Percentiles rank a stretch among this genome's conserved stretches.
Evolutionary conservation across 2,888 invertebrate genomes (phyloP).

Genomic region (Junonia oenone): DNA sequence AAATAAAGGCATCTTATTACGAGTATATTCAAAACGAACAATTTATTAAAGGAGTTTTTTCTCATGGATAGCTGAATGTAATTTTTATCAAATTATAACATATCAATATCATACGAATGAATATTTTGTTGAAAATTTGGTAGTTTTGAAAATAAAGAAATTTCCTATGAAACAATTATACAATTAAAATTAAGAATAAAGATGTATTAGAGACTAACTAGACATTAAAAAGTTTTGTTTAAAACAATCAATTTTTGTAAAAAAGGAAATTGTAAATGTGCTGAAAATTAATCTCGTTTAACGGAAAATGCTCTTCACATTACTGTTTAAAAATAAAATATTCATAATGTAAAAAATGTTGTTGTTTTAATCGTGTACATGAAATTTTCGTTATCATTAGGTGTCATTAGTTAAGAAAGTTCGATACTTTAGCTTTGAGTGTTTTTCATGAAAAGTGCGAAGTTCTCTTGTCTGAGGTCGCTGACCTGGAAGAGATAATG

Average conservation of each 20-base stretch:
- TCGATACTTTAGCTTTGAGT: too few relatives aligned
- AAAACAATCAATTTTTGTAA: too few relatives aligned
- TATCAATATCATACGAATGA: neutral
- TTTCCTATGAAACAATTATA: neutral
- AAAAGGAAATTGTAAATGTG: constrained; percentile 8
- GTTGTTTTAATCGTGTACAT: constrained; percentile 5
- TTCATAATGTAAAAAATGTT: constrained; percentile 7
- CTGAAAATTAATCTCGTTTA: constrained; percentile 10
- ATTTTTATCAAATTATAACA: neutral
- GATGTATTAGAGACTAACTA: neutral
- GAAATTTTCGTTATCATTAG: too few relatives aligned
- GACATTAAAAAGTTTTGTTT: too few relatives aligned
- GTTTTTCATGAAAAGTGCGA: constrained; percentile 3
- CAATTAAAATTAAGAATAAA: neutral
- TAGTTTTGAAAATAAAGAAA: neutral
- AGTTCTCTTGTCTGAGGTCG: constrained; percentile 12
- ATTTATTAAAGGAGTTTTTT: neutral
- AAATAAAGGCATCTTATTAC: neutral
- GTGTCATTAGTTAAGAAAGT: too few relatives aligned
- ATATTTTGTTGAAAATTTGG: neutral
- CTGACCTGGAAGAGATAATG: constrained; percentile 26
- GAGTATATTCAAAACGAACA: neutral
- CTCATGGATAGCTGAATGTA: neutral
- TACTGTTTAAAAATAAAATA: constrained; percentile 22
- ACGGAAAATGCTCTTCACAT: constrained; percentile 14